Conservation (phyloP, 2,113 vertebrate genomes). For the Caretta caretta region DNA sequence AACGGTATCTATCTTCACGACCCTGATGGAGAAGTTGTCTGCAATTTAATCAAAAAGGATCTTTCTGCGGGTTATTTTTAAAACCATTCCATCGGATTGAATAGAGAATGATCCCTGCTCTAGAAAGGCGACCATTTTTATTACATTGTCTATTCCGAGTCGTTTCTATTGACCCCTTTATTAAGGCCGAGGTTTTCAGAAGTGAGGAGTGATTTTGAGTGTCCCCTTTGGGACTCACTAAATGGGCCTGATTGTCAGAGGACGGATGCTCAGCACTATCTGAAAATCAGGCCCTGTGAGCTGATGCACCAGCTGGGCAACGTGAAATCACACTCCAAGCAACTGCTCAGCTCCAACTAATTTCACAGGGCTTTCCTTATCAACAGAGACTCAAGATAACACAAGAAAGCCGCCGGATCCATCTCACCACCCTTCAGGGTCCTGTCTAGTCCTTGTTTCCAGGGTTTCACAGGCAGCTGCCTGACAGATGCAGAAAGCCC, state of each 20-base stretch:
- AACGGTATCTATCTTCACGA: background rate
- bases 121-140: background rate
- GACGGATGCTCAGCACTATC: background rate
- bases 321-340: background rate
- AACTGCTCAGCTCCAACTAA: background rate
- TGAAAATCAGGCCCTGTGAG: background rate
- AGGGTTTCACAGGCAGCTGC: background rate
- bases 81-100: background rate
- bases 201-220: background rate
- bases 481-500: background rate
- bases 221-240: no score
- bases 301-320: background rate
- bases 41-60: accelerated
- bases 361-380: background rate
- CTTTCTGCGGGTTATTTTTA: background rate
- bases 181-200: accelerated
- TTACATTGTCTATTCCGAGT: background rate
- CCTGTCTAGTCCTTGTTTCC: background rate
- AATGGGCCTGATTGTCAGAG: background rate
- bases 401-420: background rate
- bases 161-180: background rate
- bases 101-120: background rate
- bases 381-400: background rate
- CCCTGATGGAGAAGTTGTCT: accelerated
- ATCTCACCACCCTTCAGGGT: accelerated